Evolutionary conservation across 1,140 invertebrate species (phyloP).

Genomic region (Cherax quadricarinatus): DNA sequence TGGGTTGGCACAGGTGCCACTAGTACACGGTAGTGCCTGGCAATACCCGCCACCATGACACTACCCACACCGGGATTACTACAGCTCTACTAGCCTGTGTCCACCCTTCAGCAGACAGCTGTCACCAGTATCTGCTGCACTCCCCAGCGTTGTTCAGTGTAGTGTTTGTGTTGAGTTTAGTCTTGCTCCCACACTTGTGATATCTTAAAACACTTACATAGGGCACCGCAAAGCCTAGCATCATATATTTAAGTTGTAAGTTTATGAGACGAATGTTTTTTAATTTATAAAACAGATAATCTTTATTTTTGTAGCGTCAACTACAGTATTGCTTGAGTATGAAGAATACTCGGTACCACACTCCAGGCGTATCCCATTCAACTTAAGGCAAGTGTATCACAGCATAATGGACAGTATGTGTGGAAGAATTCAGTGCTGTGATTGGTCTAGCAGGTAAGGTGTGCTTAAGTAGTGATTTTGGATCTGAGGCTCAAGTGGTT

Average conservation of each 20-base stretch:
- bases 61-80: neutral
- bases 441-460: slow-evolving; percentile 6
- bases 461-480: slow-evolving; percentile 1
- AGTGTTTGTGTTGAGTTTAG: neutral
- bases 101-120: neutral
- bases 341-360: neutral
- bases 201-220: neutral
- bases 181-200: neutral
- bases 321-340: neutral
- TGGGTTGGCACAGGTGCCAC: slow-evolving; percentile 11
- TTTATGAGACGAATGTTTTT: too few species aligned
- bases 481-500: neutral
- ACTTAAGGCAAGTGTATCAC: neutral
- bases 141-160: neutral
- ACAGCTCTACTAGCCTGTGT: neutral
- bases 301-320: neutral
- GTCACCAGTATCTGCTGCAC: neutral
- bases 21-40: neutral
- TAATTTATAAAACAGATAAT: too few species aligned
- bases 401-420: neutral
- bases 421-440: neutral
- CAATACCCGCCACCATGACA: slow-evolving; percentile 1
- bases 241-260: too few species aligned
- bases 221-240: too few species aligned
- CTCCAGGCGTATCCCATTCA: neutral